These are phyloP conservation scores for Petrocephalus schoutedeni DNA, from an alignment of 2,797 vertebrate genomes.

Conservation along the genomic window DNA sequence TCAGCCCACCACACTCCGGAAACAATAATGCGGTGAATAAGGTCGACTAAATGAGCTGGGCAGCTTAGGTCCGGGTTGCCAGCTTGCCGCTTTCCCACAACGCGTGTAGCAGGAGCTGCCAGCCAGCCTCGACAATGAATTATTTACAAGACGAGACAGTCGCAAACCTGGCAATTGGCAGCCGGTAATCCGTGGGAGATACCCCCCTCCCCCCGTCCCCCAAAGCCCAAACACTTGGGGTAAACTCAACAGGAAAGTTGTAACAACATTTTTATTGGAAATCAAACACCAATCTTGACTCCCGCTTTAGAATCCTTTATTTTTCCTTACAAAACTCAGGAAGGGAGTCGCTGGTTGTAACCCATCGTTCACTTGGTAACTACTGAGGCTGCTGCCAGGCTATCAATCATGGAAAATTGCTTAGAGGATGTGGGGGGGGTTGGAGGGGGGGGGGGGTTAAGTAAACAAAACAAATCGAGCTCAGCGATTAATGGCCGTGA, in stretches of 20 bases:
- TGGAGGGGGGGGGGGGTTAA: neutral
- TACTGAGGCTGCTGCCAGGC: neutral
- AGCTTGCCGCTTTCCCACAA: neutral
- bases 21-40: constrained; percentile 13
- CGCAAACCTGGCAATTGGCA: neutral
- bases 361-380: neutral
- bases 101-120: neutral
- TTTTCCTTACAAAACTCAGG: neutral
- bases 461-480: neutral
- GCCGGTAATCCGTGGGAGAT: neutral
- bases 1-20: neutral
- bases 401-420: neutral
- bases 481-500: neutral
- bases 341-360: neutral
- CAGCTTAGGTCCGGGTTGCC: neutral
- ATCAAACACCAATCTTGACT: neutral
- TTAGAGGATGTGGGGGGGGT: neutral
- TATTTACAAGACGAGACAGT: neutral
- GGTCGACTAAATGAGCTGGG: neutral
- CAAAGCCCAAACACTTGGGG: neutral
- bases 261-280: neutral
- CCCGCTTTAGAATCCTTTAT: neutral
- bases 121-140: neutral
- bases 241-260: neutral
- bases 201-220: neutral